phyloP scores from a whole-genome alignment of 2,797 vertebrate genomes.

The Percopsis omiscomaycus region DNA sequence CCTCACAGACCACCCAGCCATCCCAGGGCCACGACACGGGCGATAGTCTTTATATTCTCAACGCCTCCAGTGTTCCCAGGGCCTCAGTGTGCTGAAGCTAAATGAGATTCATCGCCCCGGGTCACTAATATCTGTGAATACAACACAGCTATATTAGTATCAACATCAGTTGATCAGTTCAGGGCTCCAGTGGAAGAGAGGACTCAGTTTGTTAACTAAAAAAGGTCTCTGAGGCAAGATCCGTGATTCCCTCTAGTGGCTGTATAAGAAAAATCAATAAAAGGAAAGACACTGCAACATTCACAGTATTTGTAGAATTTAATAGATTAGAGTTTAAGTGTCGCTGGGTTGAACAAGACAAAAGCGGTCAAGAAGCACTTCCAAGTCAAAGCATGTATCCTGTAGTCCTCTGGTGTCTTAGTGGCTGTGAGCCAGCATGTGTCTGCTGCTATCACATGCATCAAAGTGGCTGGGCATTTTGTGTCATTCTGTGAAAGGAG shows the following conservation, averaged over 20 bases:
- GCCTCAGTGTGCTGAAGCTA: constrained; percentile 32
- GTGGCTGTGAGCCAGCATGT: constrained; percentile 16
- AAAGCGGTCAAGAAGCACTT: background rate
- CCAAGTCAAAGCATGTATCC: background rate
- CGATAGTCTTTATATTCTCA: constrained; percentile 60
- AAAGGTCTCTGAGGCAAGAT: no score
- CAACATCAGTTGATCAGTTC: constrained; percentile 23
- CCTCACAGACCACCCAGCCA: constrained; percentile 72
- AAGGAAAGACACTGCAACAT: constrained; percentile 6
- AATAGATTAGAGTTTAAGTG: no score
- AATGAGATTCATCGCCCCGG: constrained; percentile 61
- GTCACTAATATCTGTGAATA: constrained; percentile 53
- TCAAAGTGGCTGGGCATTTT: constrained; percentile 24
- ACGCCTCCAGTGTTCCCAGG: constrained; percentile 68
- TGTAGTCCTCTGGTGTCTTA: background rate
- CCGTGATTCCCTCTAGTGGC: constrained; percentile 53
- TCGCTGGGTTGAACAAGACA: no score
- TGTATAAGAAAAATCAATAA: constrained; percentile 36
- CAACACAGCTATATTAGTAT: constrained; percentile 31
- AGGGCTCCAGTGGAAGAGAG: constrained; percentile 23
- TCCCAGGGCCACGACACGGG: constrained; percentile 35
- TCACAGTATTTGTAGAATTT: no score
- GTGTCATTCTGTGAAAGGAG: constrained; percentile 29
- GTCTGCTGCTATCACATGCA: constrained; percentile 22
- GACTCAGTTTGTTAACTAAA: constrained; percentile 1